Base-by-base conservation (phyloP, 2,113 vertebrate genomes). In the Mastomys natalensis region DNA sequence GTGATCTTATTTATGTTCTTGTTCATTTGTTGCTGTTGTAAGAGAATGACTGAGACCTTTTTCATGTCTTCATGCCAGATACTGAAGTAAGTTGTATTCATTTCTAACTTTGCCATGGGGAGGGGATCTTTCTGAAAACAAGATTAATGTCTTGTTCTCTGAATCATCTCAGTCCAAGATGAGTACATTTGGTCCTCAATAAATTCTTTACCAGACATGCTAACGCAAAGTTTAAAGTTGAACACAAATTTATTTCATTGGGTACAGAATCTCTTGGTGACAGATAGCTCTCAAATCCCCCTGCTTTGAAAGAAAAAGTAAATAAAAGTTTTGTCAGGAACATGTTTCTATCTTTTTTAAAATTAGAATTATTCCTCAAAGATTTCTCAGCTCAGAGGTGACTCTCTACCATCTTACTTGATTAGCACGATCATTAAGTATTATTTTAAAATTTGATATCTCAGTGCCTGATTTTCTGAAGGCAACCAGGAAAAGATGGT, bases 231-330 rank as follows among this genome's bases (percentile, higher is more conserved):
- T 53, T 19, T 87, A 80, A 95, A 87, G 24, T 64, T 68, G 21
- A 93, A n/a, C n/a, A 55, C 37, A 8, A 21, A 53, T 88, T 91
- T 89, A n/a, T 89, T 90, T 93, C 72, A 53, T 31, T 82, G n/a
- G 22, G 34, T 84, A 91, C 62, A 89, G 87, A 94, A 94, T 94
- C n/a, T 93, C 55, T 91, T 87, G n/a, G 43, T 89, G 13, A 87
- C 53, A 76, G 26, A 92, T 5, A 11, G 21, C 16, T 86, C 74
- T 84, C 53, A 70, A 90, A 37, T 60, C 55, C 26, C 13, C 13
- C 4, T 70, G 51, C 84, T 90, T 81, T 89, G 84, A 55, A 90
- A 86, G 16, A 1, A 76, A 88, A 92, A 93, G 51, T 37, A 80
- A 89, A n/a, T 3, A 70, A 91, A 96, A 96, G 15, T 77, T 81